phyloP scores from a whole-genome alignment of 2,113 vertebrate species.

The Tamias sibiricus region DNA sequence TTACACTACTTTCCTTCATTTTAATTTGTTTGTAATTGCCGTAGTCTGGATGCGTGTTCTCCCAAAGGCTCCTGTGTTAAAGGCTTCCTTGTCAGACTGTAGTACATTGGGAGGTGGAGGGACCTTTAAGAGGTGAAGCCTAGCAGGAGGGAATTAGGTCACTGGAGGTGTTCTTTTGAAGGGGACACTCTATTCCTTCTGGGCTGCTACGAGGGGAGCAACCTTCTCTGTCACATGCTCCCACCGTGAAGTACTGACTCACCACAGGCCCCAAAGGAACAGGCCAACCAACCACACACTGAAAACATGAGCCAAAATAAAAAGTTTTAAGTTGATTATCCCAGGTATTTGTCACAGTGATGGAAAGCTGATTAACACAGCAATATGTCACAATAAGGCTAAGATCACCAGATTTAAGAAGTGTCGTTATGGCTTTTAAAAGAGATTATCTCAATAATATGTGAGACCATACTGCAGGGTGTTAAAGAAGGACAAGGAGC shows the following conservation, averaged over 20 bases:
- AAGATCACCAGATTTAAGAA: background rate
- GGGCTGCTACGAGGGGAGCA: background rate
- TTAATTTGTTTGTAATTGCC: background rate
- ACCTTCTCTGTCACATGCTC: background rate
- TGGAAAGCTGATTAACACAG: background rate
- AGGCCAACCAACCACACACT: background rate
- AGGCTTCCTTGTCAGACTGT: background rate
- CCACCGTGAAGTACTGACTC: background rate
- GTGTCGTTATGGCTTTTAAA: background rate
- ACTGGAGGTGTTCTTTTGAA: background rate
- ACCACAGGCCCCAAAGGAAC: background rate
- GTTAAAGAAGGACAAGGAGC: background rate
- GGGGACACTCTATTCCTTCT: background rate
- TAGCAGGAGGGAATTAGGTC: background rate
- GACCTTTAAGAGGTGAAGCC: background rate
- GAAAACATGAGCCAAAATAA: background rate
- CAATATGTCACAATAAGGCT: background rate
- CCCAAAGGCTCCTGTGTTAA: background rate
- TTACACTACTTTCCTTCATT: background rate
- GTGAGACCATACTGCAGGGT: too few relatives aligned
- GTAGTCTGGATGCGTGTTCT: background rate
- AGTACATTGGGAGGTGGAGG: background rate
- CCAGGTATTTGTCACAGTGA: background rate
- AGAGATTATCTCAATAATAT: background rate
- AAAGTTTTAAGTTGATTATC: background rate